Base-by-base conservation (phyloP, 2,113 vertebrate species). In the Poeciliopsis retropinna region DNA sequence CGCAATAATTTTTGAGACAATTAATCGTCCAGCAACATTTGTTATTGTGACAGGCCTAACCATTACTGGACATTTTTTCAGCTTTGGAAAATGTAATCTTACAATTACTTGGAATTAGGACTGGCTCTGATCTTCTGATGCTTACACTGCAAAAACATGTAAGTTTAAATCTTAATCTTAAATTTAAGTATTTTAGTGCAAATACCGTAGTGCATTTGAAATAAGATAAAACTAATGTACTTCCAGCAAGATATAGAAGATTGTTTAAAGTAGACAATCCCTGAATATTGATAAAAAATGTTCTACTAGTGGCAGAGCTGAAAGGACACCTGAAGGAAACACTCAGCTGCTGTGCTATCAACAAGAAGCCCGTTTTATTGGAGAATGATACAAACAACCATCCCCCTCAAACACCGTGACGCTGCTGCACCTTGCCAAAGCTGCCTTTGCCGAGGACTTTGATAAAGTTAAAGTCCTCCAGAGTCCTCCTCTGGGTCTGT, bases 371-470 rank as follows among this genome's bases (percentile, higher is more conserved):
- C 28, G 66, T 68, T 85, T 65, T 70, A 60, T 70, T 54, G 75
- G 44, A 74, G 75, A 78, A 87, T 31, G 69, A 75, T 67, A 78
- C 66, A 80, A 69, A 67, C 4, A 73, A 72, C 54, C 78, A 67
- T 30, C 44, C 66, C 41, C 31, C 62, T 57, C 62, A 39, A 25
- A 64, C 68, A 39, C 66, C 72, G 76, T 71, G 64, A 39, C 63
- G 51, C 34, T 1, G 30, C n/a, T 88, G 89, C 51, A 98, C 98
- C 96, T 99, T 99, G 88, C 98, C 98, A 75, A 99, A 99, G 93
- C 98, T 99, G 94, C 98, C 98, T 93, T 99, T 99, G 72, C 97
- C 97, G 89, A 99, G 94, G 75, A 99, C 98, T 93, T 99, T 99
- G 92, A 99, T 99, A 84, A 99, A 98, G 87, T 95, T 96, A 92